Percentiles rank a stretch among this genome's conserved stretches.
Evolutionary conservation across 2,113 vertebrate genomes (phyloP).

Genomic region (Elachura formosa): DNA sequence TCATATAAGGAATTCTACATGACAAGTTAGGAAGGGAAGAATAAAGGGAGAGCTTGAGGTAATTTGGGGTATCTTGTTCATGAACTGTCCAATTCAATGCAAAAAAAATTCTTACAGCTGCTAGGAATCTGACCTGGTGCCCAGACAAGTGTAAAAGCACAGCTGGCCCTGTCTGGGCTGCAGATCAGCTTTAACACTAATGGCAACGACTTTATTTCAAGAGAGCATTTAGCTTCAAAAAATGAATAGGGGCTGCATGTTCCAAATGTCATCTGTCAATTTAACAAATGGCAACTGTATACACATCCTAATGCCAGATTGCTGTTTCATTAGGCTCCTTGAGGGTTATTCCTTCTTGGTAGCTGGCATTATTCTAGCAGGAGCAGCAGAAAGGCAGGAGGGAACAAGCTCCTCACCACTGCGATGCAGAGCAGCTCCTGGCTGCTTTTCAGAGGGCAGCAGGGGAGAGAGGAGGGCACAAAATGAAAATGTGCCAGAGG

Average conservation of each 20-base stretch:
- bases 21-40: not conserved
- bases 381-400: not conserved
- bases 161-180: constrained; percentile 33
- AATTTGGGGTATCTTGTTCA: not conserved
- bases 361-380: not conserved
- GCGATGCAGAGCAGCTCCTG: not conserved
- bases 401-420: not conserved
- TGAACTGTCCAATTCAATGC: not conserved
- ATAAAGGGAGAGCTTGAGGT: not conserved
- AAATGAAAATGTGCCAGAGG: not conserved
- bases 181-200: constrained; percentile 30
- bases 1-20: not conserved
- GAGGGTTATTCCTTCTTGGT: not conserved
- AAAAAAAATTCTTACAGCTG: not conserved
- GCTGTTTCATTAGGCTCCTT: constrained; percentile 39
- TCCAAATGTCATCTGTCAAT: constrained; percentile 54
- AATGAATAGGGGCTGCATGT: constrained; percentile 8
- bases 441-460: not conserved
- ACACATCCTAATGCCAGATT: constrained; percentile 21
- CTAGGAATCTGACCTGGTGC: constrained; percentile 17
- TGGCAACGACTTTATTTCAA: constrained; percentile 18
- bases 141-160: constrained; percentile 49
- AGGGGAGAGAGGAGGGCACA: not conserved
- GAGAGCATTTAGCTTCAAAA: constrained; percentile 42
- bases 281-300: constrained; percentile 42